Base-by-base conservation (phyloP, 2,113 vertebrate genomes). In the Capreolus pygargus region DNA sequence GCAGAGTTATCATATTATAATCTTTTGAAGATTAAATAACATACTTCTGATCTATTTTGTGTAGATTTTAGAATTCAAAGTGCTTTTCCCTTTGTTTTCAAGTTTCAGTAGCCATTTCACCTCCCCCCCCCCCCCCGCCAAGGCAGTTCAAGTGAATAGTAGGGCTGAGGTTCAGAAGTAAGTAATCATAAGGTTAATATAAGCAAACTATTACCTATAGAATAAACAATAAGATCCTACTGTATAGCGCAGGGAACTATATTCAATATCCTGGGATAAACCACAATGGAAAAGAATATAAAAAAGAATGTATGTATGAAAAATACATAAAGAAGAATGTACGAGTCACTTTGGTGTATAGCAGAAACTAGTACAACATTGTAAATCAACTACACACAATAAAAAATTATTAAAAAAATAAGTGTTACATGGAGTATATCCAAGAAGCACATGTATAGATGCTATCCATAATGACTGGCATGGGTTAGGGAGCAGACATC, bases 401-500 rank as follows among this genome's bases (percentile, higher is more conserved):
- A 52, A 6, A 33, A 81, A 33, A 21, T 33, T 33, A 33, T 12
- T 0, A 30, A 21, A 50, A 79, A 79, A 21, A 30, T 3, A 50
- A 79, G 28, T 79, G 28, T 33, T 79, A 9, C 1, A 17, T 8
- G 30, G 55, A 43, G 0, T 70, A 5, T 16, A 3, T n/a, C 3
- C 21, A 39, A 0, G 3, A 12, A 50, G 15, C 1, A 3, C 1
- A 13, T 3, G 7, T n/a, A 30, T 14, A 28, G 64, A 17, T 33
- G 50, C 30, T 11, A 1, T 15, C 7, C 6, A 1, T 1, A 0
- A 7, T 25, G 50, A 1, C 0, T 27, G 55, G 12, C 28, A 3
- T 78, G 13, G 50, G 33, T 9, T 43, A 25, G 6, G 47, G 47
- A 43, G 9, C 23, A 54, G 64, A 21, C 14, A 6, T 1, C 0